Evolutionary conservation across 2,797 vertebrate genomes (phyloP), one percentile per base, ranked within the genome.

Genomic region (Acanthurus tractus): DNA sequence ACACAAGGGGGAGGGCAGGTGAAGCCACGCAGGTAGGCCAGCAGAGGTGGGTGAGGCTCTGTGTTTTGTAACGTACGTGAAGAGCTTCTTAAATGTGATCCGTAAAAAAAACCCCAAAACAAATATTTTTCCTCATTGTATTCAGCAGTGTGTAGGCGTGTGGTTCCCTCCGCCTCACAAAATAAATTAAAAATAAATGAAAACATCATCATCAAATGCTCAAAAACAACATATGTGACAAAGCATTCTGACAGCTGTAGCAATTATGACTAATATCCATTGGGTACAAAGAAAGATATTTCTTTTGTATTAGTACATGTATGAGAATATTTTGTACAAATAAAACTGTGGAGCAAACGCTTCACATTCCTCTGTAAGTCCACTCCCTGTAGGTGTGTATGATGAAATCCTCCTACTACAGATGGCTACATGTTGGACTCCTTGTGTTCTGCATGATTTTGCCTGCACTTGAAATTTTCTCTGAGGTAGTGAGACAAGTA

Each of bases 361-460:
- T 50, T 6, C 23, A 53, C 66, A 62, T 17, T 20, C 48, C 63
- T n/a, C 64, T 68, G 29, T 63, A 44, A 59, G 61, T 50, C 49
- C 6, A 13, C 8, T 40, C 12, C 23, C 12, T 18, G 23, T 2
- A 70, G 42, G 6, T 44, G 25, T 73, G 44, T 20, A 12, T 76
- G 69, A 77, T 76, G 73, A 84, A 80, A 80, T 42, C n/a, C 22
- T 34, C 18, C 22, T 42, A n/a, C n/a, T 52, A 10, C 38, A 38
- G 3, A 15, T 52, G 36, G 25, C 54, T 67, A 42, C 44, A 45
- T 38, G 38, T 59, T 48, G 13, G 20, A 45, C n/a, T 74, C n/a
- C 56, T 20, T 69, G 52, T 38, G 38, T 17, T 64, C n/a, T 4
- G 62, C 56, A 34, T 73, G 11, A 55, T 40, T n/a, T 5, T 55